These are phyloP conservation scores for Drosophila borborema DNA, from an alignment of 2,888 invertebrate species.

Conservation along the genomic window DNA sequence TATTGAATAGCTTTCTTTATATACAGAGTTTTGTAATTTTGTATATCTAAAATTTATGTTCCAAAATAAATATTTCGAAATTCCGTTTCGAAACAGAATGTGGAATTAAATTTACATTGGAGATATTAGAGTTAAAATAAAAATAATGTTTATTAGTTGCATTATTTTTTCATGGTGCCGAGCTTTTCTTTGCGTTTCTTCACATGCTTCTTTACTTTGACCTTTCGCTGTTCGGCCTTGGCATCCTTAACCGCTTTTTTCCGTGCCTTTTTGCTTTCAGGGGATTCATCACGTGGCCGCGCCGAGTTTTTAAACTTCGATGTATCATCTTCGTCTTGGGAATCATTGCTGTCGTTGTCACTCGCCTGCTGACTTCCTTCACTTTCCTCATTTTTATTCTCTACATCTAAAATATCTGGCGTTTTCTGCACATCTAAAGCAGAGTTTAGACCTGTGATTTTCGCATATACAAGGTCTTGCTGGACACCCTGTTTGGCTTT, in stretches of 20 bases:
- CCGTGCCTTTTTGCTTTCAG: conserved; percentile 92
- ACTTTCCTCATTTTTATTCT: conserved; percentile 28
- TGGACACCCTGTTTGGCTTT: conserved; percentile 91
- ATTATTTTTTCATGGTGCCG: conserved; percentile 83
- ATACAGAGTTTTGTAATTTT: background rate
- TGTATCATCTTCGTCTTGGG: conserved; percentile 61
- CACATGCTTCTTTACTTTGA: conserved; percentile 96
- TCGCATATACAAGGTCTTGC: conserved; percentile 92
- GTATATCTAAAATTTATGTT: background rate
- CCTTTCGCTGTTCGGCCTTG: conserved; percentile 94
- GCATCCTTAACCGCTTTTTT: conserved; percentile 96
- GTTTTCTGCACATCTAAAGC: conserved; percentile 91
- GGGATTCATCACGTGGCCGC: conserved; percentile 92
- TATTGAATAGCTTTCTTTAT: background rate
- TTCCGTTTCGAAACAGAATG: background rate
- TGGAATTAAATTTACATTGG: conserved; percentile 12
- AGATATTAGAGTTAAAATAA: background rate
- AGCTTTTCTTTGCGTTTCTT: conserved; percentile 94
- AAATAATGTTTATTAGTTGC: background rate
- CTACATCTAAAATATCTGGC: conserved; percentile 87
- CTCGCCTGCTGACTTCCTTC: conserved; percentile 41
- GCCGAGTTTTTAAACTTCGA: conserved; percentile 88
- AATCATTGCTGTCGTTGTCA: conserved; percentile 43
- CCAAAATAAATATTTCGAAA: background rate
- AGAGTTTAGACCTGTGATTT: conserved; percentile 92